Base-by-base conservation (phyloP, 2,888 invertebrate genomes). In the Lasioglossum figueresi region DNA sequence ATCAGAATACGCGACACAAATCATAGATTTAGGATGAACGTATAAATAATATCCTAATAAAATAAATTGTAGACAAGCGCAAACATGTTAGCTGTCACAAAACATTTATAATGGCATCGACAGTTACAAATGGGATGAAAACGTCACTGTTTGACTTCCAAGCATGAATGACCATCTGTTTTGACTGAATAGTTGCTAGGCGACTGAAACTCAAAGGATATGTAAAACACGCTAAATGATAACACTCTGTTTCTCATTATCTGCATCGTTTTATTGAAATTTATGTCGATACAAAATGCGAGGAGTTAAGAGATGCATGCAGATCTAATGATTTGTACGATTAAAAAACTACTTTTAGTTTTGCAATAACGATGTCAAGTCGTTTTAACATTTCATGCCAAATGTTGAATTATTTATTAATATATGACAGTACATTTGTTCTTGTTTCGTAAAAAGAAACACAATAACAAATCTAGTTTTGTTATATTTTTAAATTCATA, bases 141-240 rank as follows among this genome's bases (percentile, higher is more conserved):
- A 77, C 23, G 43, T 52, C n/a, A 43, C 34, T 74, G 48, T 40
- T 45, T 34, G 37, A 43, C 31, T 66, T 59, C 23, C 66, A 74
- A 66, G 27, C 74, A 71, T 79, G 52, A 76, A 63, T 23, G 63
- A 79, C 23, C 83, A 79, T 87, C 23, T 68, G 70, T 68, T 79
- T 77, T 87, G 86, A 56, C 14, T 73, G 73, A 76, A 48, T 48
- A 68, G 87, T 87, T 83, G 86, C 87, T 45, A 83, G 78, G 87
- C 59, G 79, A 87, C 86, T 37, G 16, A 63, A 45, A 40, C 37
- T 56, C 37, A 19, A 14, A 45, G 19, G 37, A 81, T 19, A 52
- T 52, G 23, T 43, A 71, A 8, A 70, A 75, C 40, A 83, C 23
- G 14, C 37, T 10, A 10, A 45, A 40, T 84, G 45, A 31, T 34